A percentile compares a stretch with the other conserved stretches of the same genome.
phyloP scores from a whole-genome alignment of 2,113 vertebrate genomes.

The Cygnus atratus region DNA sequence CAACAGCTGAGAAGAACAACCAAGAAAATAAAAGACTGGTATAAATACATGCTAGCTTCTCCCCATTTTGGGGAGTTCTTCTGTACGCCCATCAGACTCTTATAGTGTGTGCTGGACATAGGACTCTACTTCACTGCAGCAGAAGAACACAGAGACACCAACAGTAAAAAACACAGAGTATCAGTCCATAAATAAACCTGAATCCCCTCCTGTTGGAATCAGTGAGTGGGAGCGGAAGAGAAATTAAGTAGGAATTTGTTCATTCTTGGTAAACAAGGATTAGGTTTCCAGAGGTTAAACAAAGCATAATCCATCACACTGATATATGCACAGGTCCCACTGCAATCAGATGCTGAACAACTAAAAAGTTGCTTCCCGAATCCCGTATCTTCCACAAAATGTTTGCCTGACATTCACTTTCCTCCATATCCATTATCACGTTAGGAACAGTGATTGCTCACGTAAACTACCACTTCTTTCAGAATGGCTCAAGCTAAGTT shows the following conservation, averaged over 20 bases:
- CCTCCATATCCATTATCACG: accelerated
- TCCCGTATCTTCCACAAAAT: not conserved
- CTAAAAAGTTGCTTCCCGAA: not conserved
- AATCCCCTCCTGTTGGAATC: not conserved
- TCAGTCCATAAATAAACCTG: not conserved
- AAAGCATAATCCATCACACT: not conserved
- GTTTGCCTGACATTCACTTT: not conserved
- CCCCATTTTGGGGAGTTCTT: not conserved
- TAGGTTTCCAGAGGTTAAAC: not conserved
- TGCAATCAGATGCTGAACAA: not conserved
- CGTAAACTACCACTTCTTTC: not conserved
- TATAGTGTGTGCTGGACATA: not conserved
- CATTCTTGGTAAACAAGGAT: not conserved
- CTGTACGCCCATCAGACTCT: not conserved
- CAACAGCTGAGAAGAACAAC: not conserved
- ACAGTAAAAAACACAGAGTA: not conserved
- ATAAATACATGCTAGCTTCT: not conserved
- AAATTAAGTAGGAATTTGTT: not conserved
- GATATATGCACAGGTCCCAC: not conserved
- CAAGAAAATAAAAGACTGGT: not conserved
- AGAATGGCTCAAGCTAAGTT: not conserved
- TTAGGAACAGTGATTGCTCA: not conserved
- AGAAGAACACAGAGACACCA: not conserved
- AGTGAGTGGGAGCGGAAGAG: not conserved
- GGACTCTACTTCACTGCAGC: not conserved